These are phyloP conservation scores for Thalassoma bifasciatum DNA, from an alignment of 2,113 vertebrate genomes.

Conservation along the genomic window DNA sequence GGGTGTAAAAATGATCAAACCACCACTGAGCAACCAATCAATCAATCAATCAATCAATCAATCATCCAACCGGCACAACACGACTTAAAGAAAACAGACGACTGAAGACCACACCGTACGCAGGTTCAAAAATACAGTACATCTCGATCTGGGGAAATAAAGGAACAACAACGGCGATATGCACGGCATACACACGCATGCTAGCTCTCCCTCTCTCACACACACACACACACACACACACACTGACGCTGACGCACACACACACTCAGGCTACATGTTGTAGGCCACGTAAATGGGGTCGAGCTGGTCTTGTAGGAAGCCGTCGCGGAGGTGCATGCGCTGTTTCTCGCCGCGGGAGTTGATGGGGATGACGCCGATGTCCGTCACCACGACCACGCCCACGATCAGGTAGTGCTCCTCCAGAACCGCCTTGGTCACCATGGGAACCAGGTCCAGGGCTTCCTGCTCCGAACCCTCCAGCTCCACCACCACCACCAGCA, in stretches of 20 bases:
- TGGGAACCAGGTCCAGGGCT: slow-evolving; percentile 96
- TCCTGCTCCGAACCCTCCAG: slow-evolving; percentile 98
- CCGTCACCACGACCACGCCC: slow-evolving; percentile 98
- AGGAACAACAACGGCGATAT: slow-evolving; percentile 86
- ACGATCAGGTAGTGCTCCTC: slow-evolving; percentile 99
- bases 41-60: slow-evolving; percentile 7
- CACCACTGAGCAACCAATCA: slow-evolving; percentile 24
- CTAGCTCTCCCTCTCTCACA: slow-evolving; percentile 41
- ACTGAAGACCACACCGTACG: slow-evolving; percentile 84
- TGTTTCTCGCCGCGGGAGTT: slow-evolving; percentile 99
- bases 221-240: slow-evolving; percentile 47
- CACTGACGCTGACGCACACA: slow-evolving; percentile 17
- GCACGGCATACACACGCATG: slow-evolving; percentile 70
- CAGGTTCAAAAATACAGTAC: slow-evolving; percentile 89
- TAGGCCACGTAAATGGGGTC: slow-evolving; percentile 99
- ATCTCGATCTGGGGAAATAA: slow-evolving; percentile 83
- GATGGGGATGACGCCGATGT: slow-evolving; percentile 99
- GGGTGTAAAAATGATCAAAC: slow-evolving; percentile 32
- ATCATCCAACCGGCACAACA: slow-evolving; percentile 52
- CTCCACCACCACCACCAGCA: slow-evolving; percentile 98
- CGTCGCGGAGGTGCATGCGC: slow-evolving; percentile 98
- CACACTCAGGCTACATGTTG: slow-evolving; percentile 93
- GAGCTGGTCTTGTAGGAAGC: slow-evolving; percentile 98
- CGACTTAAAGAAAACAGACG: slow-evolving; percentile 77
- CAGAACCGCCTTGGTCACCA: slow-evolving; percentile 97